A percentile compares a stretch with the other conserved stretches of the same genome.
phyloP scores from a whole-genome alignment of 2,797 vertebrate genomes.

The Apogon talboti region DNA sequence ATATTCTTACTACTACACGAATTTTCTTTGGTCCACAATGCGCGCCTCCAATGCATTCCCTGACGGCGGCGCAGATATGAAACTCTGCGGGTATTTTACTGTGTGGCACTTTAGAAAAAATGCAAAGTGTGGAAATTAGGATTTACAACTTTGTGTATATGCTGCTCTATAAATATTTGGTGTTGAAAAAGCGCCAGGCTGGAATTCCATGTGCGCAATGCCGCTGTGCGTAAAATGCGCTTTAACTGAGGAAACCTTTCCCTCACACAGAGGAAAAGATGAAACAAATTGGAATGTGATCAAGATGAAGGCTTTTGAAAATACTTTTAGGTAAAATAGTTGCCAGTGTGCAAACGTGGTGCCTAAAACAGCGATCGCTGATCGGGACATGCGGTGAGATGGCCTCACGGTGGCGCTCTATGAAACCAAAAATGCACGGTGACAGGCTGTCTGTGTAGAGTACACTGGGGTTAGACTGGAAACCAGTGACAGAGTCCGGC shows the following conservation, averaged over 20 bases:
- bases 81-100: neutral
- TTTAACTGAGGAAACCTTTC: accelerated
- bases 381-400: neutral
- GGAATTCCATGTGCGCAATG: neutral
- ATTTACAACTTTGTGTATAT: neutral
- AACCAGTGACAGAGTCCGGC: neutral
- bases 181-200: neutral
- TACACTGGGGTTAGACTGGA: neutral
- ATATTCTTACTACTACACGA: neutral
- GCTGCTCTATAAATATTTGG: neutral
- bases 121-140: neutral
- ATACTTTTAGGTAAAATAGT: neutral
- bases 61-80: no score
- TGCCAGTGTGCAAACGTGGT: neutral
- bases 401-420: conserved; percentile 77
- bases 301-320: accelerated
- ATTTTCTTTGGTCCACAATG: neutral
- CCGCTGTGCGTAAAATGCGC: conserved; percentile 33
- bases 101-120: no score
- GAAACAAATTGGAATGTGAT: neutral
- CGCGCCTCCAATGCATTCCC: neutral
- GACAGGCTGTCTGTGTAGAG: neutral
- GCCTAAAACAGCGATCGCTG: neutral
- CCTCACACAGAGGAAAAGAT: neutral
- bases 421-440: conserved; percentile 31